Percentiles rank a stretch among this genome's conserved stretches.
Evolutionary conservation across 2,797 vertebrate species (phyloP).

Genomic region (Pelochelys cantorii): DNA sequence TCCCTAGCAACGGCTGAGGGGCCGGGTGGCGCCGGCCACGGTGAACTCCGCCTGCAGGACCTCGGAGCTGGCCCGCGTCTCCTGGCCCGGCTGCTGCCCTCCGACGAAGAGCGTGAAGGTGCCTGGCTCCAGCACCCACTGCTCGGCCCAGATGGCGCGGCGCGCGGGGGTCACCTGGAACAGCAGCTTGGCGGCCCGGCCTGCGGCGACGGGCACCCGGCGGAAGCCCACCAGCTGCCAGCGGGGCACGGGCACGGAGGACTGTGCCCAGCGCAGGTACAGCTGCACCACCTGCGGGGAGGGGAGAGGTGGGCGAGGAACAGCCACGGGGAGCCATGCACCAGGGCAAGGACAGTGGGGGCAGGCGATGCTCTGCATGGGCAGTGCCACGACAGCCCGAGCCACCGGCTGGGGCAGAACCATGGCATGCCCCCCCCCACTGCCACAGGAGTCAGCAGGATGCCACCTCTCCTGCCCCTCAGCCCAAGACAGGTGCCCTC

Average conservation of each 20-base stretch:
- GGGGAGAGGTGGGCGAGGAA: accelerated
- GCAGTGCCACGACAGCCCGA: neutral
- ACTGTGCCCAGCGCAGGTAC: conserved; percentile 73
- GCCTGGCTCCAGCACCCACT: conserved; percentile 67
- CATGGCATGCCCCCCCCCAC: no score
- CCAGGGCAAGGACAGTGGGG: no score
- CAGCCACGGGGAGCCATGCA: neutral
- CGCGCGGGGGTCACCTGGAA: conserved; percentile 53
- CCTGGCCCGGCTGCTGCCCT: conserved; percentile 71
- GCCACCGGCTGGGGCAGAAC: accelerated
- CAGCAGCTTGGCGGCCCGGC: conserved; percentile 45
- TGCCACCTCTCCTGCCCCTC: no score
- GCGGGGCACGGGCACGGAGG: conserved; percentile 58
- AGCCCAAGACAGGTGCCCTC: no score
- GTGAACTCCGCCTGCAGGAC: conserved; percentile 39
- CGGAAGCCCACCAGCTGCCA: conserved; percentile 78
- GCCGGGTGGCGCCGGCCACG: neutral
- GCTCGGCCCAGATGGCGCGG: conserved; percentile 61
- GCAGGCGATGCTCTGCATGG: neutral
- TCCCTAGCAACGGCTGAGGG: conserved; percentile 32
- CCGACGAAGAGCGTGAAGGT: conserved; percentile 67
- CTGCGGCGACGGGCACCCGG: neutral
- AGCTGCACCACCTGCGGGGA: conserved; percentile 72
- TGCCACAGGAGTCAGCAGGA: neutral
- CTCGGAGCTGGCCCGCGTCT: neutral